A percentile compares a stretch with the other conserved stretches of the same genome.
phyloP scores from a whole-genome alignment of 2,888 invertebrate species.

The Microdon myrmicae region DNA sequence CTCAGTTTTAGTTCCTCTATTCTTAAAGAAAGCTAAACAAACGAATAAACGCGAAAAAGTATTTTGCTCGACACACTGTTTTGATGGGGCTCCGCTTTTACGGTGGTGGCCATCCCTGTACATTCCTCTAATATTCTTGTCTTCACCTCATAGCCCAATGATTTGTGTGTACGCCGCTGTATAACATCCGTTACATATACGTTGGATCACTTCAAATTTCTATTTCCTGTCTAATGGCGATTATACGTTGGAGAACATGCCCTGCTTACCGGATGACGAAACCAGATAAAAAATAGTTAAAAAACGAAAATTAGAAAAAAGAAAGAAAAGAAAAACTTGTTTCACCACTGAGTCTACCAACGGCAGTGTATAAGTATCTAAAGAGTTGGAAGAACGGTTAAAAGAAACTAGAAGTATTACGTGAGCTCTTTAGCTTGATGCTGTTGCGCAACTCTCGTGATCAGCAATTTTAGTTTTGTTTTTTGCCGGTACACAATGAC shows the following conservation, averaged over 20 bases:
- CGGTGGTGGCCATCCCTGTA: conserved; percentile 11
- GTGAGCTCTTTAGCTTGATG: conserved; percentile 8
- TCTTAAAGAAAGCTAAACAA: too few species aligned
- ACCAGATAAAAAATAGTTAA: too few species aligned
- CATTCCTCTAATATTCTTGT: conserved; percentile 23
- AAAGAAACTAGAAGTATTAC: conserved; percentile 45
- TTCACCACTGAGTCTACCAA: conserved; percentile 9
- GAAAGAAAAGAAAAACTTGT: conserved; percentile 23
- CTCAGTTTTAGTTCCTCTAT: too few species aligned
- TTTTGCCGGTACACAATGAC: too few species aligned
- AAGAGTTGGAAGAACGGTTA: conserved; percentile 18
- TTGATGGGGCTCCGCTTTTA: neutral
- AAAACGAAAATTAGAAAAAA: too few species aligned
- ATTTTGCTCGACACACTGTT: too few species aligned
- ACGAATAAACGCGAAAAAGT: too few species aligned
- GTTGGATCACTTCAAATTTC: conserved; percentile 25
- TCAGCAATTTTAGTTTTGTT: neutral
- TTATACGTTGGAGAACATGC: neutral
- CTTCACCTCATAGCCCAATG: conserved; percentile 3
- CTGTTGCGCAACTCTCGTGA: conserved; percentile 32
- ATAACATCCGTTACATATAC: conserved; percentile 23
- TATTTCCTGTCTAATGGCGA: conserved; percentile 37
- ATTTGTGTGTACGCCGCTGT: conserved; percentile 24
- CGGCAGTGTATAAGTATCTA: conserved; percentile 5
- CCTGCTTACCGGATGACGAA: conserved; percentile 17